phyloP scores from a whole-genome alignment of 2,113 vertebrate genomes.

The Setophaga kirtlandii region DNA sequence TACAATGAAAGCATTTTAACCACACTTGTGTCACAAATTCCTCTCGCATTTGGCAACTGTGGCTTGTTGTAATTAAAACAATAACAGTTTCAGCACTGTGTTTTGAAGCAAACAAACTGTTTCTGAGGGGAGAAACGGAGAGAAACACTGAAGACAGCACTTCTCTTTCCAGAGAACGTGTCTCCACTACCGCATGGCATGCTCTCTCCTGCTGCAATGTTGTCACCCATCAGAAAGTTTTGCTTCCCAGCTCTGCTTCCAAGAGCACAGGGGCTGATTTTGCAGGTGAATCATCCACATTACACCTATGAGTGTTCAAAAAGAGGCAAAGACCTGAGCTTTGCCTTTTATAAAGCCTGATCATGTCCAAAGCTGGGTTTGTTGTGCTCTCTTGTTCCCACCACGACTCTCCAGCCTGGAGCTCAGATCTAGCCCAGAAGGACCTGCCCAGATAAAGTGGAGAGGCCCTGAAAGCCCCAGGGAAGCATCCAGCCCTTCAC shows the following conservation, averaged over 20 bases:
- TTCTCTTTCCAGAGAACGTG: not conserved
- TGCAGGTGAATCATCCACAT: not conserved
- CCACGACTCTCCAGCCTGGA: not conserved
- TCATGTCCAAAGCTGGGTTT: not conserved
- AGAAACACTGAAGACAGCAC: not conserved
- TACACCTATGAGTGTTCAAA: not conserved
- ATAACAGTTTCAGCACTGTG: not conserved
- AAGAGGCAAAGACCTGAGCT: not conserved
- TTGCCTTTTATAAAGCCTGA: not conserved
- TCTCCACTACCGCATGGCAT: not conserved
- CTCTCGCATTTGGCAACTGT: not conserved
- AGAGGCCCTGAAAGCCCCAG: not conserved
- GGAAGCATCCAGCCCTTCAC: not conserved
- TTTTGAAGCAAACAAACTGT: not conserved
- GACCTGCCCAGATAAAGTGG: not conserved
- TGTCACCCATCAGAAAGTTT: not conserved
- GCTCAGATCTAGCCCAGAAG: not conserved
- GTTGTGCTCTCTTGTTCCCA: not conserved
- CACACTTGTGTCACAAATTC: constrained; percentile 24
- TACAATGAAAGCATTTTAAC: not conserved
- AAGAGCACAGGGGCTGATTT: not conserved
- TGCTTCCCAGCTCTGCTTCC: not conserved
- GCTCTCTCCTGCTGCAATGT: not conserved
- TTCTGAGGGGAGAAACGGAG: not conserved
- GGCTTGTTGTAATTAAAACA: not conserved